Percentiles rank a stretch among this genome's conserved stretches.
Evolutionary conservation across 1,140 invertebrate genomes (phyloP).

Genomic region (Pseudomyrmex dendroicus): DNA sequence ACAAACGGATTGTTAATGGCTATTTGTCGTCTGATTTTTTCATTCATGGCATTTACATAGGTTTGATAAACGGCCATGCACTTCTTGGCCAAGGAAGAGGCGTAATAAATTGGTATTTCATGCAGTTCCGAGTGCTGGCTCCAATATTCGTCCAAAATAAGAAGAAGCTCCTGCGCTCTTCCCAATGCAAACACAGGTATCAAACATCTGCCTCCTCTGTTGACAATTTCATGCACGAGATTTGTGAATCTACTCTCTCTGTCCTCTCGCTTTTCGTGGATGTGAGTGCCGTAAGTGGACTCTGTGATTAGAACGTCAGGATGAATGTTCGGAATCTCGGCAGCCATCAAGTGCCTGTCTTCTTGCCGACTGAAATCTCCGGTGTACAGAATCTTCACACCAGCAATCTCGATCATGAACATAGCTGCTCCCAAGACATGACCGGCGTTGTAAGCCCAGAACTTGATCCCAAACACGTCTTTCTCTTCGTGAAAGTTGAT

Average conservation of each 20-base stretch:
- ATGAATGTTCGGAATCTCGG: constrained; percentile 97
- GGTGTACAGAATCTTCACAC: constrained; percentile 94
- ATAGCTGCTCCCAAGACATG: constrained; percentile 99
- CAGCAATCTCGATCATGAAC: constrained; percentile 99
- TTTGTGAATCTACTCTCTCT: constrained; percentile 97
- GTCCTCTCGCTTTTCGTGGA: constrained; percentile 99
- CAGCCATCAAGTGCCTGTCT: constrained; percentile 99
- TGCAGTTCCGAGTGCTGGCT: constrained; percentile 98
- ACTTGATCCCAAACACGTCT: constrained; percentile 97
- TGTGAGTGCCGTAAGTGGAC: constrained; percentile 99
- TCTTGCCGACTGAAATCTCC: constrained; percentile 99
- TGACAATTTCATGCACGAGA: constrained; percentile 98
- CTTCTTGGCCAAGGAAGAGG: constrained; percentile 99
- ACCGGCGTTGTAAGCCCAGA: constrained; percentile 99
- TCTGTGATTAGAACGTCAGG: constrained; percentile 99
- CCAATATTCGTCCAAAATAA: constrained; percentile 99
- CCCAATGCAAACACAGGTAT: constrained; percentile 99
- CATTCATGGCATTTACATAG: constrained; percentile 99
- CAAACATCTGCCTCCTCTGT: constrained; percentile 97
- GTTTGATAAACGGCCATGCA: constrained; percentile 99
- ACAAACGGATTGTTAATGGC: constrained; percentile 99
- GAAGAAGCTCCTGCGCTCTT: constrained; percentile 97
- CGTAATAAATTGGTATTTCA: constrained; percentile 99
- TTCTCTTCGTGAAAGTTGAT: constrained; percentile 99
- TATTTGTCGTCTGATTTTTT: constrained; percentile 97